Evolutionary conservation across 2,797 vertebrate species (phyloP).

Genomic region (Parauchenoglanis ngamensis): DNA sequence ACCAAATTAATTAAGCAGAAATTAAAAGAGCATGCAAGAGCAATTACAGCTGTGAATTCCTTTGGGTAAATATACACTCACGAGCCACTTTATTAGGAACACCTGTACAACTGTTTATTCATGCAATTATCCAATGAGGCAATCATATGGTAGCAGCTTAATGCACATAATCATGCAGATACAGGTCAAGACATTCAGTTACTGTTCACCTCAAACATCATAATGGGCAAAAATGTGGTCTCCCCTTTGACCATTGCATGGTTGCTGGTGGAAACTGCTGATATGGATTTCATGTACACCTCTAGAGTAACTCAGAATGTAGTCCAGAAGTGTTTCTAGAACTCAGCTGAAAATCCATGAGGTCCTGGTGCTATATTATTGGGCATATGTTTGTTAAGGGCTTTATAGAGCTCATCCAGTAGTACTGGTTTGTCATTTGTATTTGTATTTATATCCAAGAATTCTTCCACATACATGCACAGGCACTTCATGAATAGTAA

Average conservation of each 20-base stretch:
- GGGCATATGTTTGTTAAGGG: neutral
- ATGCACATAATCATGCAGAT: neutral
- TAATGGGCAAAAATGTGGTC: neutral
- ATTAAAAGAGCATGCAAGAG: neutral
- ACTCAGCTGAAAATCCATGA: neutral
- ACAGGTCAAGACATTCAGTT: neutral
- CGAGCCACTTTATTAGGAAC: neutral
- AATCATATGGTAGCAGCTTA: neutral
- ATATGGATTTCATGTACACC: neutral
- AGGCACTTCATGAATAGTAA: neutral
- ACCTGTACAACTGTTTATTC: neutral
- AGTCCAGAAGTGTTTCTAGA: neutral
- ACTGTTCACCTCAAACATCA: neutral
- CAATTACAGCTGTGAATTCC: neutral
- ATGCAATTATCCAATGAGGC: neutral
- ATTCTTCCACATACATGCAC: neutral
- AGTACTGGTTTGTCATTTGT: neutral
- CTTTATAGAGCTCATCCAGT: neutral
- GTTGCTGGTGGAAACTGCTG: neutral
- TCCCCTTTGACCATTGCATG: neutral
- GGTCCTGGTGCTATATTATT: neutral
- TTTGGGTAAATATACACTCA: neutral
- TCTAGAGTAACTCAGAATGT: neutral
- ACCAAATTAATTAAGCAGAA: neutral
- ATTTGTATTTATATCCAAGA: neutral